Evolutionary conservation across 2,113 vertebrate species (phyloP).

Genomic region (Opisthocomus hoazin): DNA sequence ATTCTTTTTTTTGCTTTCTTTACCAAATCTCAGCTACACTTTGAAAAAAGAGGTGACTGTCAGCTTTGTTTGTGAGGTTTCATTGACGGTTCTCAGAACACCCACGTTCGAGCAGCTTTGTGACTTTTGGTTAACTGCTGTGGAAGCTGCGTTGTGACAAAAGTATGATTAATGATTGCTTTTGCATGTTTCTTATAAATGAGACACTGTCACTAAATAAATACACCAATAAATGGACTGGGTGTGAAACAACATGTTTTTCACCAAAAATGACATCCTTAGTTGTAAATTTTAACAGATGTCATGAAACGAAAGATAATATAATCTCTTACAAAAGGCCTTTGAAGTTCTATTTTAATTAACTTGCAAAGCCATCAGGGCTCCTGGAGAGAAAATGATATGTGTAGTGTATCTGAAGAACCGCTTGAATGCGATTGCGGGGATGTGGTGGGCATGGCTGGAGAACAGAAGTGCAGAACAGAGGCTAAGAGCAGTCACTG

Average conservation of each 20-base stretch:
- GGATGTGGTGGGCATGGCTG: background rate
- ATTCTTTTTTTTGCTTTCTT: background rate
- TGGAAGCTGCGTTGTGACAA: conserved; percentile 27
- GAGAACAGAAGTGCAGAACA: background rate
- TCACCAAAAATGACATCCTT: conserved; percentile 31
- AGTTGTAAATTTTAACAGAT: conserved; percentile 48
- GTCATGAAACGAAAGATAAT: conserved; percentile 7
- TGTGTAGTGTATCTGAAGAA: background rate
- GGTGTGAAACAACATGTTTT: conserved; percentile 24
- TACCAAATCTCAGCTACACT: background rate
- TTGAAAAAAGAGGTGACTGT: background rate
- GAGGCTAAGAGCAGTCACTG: background rate
- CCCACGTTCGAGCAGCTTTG: background rate
- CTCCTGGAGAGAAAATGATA: background rate
- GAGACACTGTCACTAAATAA: conserved; percentile 48
- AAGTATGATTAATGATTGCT: conserved; percentile 58
- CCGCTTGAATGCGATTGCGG: background rate
- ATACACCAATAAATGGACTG: conserved; percentile 56
- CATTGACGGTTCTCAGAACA: background rate
- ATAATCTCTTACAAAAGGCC: background rate
- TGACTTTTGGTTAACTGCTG: background rate
- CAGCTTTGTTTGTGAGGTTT: background rate
- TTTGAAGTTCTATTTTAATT: conserved; percentile 52
- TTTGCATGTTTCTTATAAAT: conserved; percentile 24
- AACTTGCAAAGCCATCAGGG: conserved; percentile 4